Percentiles rank a stretch among this genome's conserved stretches.
These are phyloP conservation scores for Microctonus brassicae DNA, from an alignment of 2,888 invertebrate species.

Conservation along the genomic window DNA sequence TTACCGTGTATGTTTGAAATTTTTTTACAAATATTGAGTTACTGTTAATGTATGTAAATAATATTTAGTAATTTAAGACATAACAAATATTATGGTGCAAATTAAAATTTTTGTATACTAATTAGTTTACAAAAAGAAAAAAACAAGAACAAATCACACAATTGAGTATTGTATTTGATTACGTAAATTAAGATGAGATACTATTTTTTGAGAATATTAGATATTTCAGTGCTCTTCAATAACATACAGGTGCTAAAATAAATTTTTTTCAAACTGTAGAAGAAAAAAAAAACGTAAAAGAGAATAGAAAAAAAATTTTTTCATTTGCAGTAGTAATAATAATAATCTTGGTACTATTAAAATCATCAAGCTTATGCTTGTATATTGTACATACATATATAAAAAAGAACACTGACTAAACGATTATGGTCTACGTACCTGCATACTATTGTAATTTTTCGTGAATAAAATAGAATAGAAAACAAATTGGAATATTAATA, in stretches of 20 bases:
- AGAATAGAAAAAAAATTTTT: not conserved
- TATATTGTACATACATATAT: not conserved
- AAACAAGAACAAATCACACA: constrained; percentile 4
- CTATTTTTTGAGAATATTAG: constrained; percentile 17
- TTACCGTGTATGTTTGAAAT: not conserved
- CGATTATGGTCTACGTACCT: constrained; percentile 23
- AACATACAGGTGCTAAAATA: not conserved
- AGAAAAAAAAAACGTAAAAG: not conserved
- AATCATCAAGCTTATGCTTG: constrained; percentile 5
- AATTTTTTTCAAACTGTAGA: not conserved
- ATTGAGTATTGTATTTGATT: constrained; percentile 6
- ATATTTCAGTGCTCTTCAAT: not conserved
- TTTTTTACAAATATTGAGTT: not conserved
- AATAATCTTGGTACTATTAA: constrained; percentile 4
- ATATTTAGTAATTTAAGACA: not conserved
- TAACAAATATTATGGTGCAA: not conserved
- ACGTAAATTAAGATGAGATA: constrained; percentile 2
- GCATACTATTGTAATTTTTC: constrained; percentile 15
- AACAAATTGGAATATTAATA: constrained; percentile 7
- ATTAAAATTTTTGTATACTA: not conserved
- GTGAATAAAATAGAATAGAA: constrained; percentile 2
- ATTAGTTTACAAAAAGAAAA: not conserved
- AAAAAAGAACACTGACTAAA: not conserved
- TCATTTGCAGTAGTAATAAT: not conserved
- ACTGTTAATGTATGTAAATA: not conserved